Evolutionary conservation across 2,888 invertebrate genomes (phyloP).

Genomic region (Apomyelois bistriatella): DNA sequence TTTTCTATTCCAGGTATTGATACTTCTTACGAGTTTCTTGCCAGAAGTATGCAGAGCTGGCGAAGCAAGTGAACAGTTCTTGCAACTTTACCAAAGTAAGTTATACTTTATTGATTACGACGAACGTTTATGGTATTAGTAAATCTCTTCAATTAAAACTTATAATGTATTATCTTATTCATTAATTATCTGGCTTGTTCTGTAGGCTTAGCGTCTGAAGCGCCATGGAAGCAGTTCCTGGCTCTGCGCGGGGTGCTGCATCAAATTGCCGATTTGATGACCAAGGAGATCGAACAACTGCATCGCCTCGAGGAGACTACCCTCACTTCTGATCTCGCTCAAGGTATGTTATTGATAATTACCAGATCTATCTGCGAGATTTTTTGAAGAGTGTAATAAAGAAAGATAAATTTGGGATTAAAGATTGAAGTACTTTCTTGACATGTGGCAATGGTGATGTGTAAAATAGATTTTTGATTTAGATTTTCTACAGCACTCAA

Average conservation of each 20-base stretch:
- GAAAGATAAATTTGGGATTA: too few relatives aligned
- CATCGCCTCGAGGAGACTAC: slow-evolving; percentile 95
- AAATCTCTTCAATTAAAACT: too few relatives aligned
- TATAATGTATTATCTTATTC: too few relatives aligned
- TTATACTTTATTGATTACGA: slow-evolving; percentile 11
- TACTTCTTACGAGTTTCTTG: slow-evolving; percentile 92
- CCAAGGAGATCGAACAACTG: slow-evolving; percentile 92
- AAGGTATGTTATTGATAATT: slow-evolving; percentile 84
- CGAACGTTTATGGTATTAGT: too few relatives aligned
- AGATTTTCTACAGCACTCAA: too few relatives aligned
- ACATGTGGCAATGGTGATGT: too few relatives aligned
- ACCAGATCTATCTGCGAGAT: too few relatives aligned
- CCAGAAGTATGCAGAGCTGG: slow-evolving; percentile 92
- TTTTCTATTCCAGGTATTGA: slow-evolving; percentile 81
- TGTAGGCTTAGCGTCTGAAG: slow-evolving; percentile 85
- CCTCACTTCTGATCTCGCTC: slow-evolving; percentile 94
- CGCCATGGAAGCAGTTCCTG: slow-evolving; percentile 96
- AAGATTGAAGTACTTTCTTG: too few relatives aligned
- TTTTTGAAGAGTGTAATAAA: too few relatives aligned
- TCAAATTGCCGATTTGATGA: slow-evolving; percentile 91
- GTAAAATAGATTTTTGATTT: too few relatives aligned
- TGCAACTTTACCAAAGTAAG: slow-evolving; percentile 89
- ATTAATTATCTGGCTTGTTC: background rate
- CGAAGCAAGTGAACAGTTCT: slow-evolving; percentile 95
- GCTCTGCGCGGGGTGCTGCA: slow-evolving; percentile 92